These are phyloP conservation scores for Nematolebias whitei DNA, from an alignment of 2,113 vertebrate genomes.

Conservation along the genomic window DNA sequence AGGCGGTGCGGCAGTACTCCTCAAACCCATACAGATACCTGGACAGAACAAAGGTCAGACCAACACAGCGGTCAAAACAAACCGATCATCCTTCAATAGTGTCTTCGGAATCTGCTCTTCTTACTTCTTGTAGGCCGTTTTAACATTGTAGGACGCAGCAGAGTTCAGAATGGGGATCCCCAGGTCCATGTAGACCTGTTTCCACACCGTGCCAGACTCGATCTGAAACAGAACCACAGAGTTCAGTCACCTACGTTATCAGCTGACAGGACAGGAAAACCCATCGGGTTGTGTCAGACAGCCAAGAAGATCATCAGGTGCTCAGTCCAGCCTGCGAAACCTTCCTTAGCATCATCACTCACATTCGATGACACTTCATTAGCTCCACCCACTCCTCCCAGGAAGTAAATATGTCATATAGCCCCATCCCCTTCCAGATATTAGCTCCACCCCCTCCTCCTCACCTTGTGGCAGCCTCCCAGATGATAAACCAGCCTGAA, in stretches of 20 bases:
- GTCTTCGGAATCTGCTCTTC: conserved; percentile 51
- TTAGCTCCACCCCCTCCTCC: conserved; percentile 33
- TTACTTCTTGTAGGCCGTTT: conserved; percentile 99
- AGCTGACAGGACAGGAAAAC: background rate
- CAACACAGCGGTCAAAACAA: background rate
- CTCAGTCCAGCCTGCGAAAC: conserved; percentile 25
- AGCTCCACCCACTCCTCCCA: too few relatives aligned
- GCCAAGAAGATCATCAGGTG: conserved; percentile 35
- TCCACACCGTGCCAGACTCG: conserved; percentile 97
- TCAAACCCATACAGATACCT: conserved; percentile 99
- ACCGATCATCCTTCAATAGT: too few relatives aligned
- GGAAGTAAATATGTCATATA: too few relatives aligned
- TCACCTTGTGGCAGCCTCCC: conserved; percentile 95
- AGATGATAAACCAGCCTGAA: conserved; percentile 93
- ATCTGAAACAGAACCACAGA: conserved; percentile 80
- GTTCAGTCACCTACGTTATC: background rate
- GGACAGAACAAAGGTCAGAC: background rate
- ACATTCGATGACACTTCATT: too few relatives aligned
- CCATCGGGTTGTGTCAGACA: background rate
- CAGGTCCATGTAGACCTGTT: conserved; percentile 99
- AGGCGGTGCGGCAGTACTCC: conserved; percentile 95
- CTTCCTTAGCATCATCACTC: conserved; percentile 9
- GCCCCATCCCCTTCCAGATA: too few relatives aligned
- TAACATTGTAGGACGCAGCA: conserved; percentile 98
- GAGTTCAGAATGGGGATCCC: conserved; percentile 99